These are phyloP conservation scores for Melanostoma mellinum DNA, from an alignment of 2,888 invertebrate genomes.

Conservation along the genomic window DNA sequence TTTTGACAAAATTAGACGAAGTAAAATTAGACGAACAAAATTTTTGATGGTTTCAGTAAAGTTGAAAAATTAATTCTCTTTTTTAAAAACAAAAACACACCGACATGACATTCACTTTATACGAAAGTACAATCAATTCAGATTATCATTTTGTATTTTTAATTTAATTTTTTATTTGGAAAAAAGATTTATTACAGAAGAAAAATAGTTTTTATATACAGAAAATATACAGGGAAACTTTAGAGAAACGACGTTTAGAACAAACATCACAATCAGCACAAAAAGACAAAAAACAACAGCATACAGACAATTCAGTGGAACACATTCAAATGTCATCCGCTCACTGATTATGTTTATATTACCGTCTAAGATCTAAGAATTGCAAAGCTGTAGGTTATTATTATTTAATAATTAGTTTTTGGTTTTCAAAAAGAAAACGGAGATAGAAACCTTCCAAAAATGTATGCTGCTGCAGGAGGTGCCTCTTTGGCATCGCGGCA, in stretches of 20 bases:
- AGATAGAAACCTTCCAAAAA: constrained; percentile 77
- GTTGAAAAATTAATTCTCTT: constrained; percentile 28
- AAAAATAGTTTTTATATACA: constrained; percentile 56
- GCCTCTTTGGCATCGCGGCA: constrained; percentile 93
- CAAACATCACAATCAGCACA: constrained; percentile 66
- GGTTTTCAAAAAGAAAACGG: neutral
- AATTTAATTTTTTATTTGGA: constrained; percentile 25
- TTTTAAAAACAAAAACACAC: constrained; percentile 49
- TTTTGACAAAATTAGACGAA: constrained; percentile 21
- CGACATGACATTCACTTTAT: constrained; percentile 53
- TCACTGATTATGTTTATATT: neutral
- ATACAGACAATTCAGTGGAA: constrained; percentile 20
- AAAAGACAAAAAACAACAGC: constrained; percentile 7
- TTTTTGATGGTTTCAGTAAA: constrained; percentile 64
- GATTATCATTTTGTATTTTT: constrained; percentile 51
- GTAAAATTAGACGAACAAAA: constrained; percentile 27
- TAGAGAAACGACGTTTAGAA: constrained; percentile 48
- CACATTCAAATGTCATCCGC: constrained; percentile 17
- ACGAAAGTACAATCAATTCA: constrained; percentile 66
- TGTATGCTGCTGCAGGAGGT: constrained; percentile 95
- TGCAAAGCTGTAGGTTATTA: neutral
- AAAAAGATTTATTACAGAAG: constrained; percentile 16
- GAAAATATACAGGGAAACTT: constrained; percentile 65
- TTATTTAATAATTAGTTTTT: neutral
- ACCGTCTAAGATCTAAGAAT: too few species aligned